A percentile compares a stretch with the other conserved stretches of the same genome.
phyloP scores from a whole-genome alignment of 2,888 invertebrate genomes.

The Protodeltote pygarga region DNA sequence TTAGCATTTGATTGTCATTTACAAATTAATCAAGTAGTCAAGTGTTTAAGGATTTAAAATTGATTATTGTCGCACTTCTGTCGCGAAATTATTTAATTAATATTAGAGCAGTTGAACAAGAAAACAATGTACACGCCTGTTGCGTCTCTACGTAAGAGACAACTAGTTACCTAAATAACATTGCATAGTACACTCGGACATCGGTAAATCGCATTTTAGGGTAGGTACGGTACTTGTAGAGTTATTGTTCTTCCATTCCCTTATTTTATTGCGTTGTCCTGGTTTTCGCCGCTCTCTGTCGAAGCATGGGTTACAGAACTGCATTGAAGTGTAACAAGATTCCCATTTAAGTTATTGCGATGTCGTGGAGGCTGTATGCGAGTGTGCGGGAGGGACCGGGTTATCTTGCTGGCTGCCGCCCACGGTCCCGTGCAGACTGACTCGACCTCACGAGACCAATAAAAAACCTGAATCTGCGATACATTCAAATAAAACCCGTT shows the following conservation, averaged over 20 bases:
- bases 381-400: slow-evolving; percentile 51
- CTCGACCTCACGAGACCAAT: slow-evolving; percentile 22
- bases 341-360: slow-evolving; percentile 62
- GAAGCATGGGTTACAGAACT: slow-evolving; percentile 22
- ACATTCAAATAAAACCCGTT: slow-evolving; percentile 11
- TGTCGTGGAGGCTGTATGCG: slow-evolving; percentile 47
- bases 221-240: no score
- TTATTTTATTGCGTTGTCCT: slow-evolving; percentile 11
- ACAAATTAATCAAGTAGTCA: slow-evolving; percentile 41
- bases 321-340: slow-evolving; percentile 52
- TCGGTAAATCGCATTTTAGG: no score
- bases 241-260: slow-evolving; percentile 14
- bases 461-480: slow-evolving; percentile 18
- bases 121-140: slow-evolving; percentile 33
- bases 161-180: slow-evolving; percentile 32
- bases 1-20: slow-evolving; percentile 49
- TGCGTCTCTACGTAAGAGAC: slow-evolving; percentile 41
- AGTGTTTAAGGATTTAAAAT: slow-evolving; percentile 24
- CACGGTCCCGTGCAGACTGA: slow-evolving; percentile 40
- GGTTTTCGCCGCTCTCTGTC: slow-evolving; percentile 6
- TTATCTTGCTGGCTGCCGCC: slow-evolving; percentile 53
- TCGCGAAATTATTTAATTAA: slow-evolving; percentile 19
- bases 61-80: slow-evolving; percentile 27
- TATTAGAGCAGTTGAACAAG: slow-evolving; percentile 24
- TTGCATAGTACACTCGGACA: slow-evolving; percentile 5